Conservation (phyloP, 2,797 vertebrate genomes). For the Gadopsis bispinosus region DNA sequence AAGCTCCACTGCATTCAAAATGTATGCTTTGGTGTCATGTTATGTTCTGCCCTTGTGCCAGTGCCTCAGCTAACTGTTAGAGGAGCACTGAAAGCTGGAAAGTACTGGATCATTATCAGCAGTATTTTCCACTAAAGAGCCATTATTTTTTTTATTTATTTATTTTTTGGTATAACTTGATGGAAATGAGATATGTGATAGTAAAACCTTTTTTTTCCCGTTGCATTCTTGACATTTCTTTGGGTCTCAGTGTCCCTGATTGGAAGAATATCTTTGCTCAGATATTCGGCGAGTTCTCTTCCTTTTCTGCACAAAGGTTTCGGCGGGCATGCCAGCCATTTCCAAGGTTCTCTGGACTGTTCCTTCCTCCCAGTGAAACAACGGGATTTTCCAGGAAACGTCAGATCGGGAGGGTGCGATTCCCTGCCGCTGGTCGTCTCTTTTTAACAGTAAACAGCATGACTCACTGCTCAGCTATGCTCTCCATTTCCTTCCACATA, state of each 20-base stretch:
- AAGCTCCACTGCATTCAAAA: not conserved
- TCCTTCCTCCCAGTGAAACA: slow-evolving; percentile 85
- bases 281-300: slow-evolving; percentile 73
- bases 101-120: not conserved
- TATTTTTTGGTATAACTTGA: slow-evolving; percentile 4
- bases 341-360: slow-evolving; percentile 84
- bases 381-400: slow-evolving; percentile 88
- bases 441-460: slow-evolving; percentile 89
- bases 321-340: slow-evolving; percentile 73
- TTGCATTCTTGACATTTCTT: slow-evolving; percentile 81
- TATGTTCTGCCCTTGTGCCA: not conserved
- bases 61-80: not conserved
- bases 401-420: slow-evolving; percentile 86
- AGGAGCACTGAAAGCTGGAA: not conserved
- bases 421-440: slow-evolving; percentile 82
- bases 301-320: slow-evolving; percentile 77
- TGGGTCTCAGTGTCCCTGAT: slow-evolving; percentile 61
- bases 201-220: slow-evolving; percentile 59
- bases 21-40: slow-evolving; percentile 8
- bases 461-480: slow-evolving; percentile 86
- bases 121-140: not conserved
- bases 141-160: not conserved
- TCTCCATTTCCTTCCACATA: slow-evolving; percentile 85
- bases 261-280: slow-evolving; percentile 67
- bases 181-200: slow-evolving; percentile 18